phyloP scores from a whole-genome alignment of 2,113 vertebrate species.

The Urocitellus parryii region DNA sequence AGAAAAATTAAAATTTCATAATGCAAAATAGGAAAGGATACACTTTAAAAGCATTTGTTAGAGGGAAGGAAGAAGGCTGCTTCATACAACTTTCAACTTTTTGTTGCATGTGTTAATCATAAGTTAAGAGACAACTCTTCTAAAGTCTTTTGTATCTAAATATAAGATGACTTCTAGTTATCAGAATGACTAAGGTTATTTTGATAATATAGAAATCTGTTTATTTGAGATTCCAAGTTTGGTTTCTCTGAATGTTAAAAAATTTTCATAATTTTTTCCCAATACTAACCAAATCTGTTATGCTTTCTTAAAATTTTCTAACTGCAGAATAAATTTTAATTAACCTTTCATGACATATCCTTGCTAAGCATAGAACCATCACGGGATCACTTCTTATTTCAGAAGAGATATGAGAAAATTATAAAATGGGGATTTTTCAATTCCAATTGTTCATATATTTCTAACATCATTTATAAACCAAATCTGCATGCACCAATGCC shows the following conservation, averaged over 20 bases:
- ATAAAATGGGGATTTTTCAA: background rate
- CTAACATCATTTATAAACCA: background rate
- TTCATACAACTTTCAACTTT: background rate
- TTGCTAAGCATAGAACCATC: background rate
- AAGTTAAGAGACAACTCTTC: background rate
- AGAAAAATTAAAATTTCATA: background rate
- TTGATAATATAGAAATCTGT: background rate
- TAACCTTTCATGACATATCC: background rate
- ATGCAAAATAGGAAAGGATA: background rate
- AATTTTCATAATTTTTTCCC: background rate
- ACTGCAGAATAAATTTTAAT: background rate
- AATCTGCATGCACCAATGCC: background rate
- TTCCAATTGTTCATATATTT: background rate
- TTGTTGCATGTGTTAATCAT: background rate
- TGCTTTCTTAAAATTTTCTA: background rate
- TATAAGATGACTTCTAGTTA: background rate
- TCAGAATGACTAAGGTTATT: background rate
- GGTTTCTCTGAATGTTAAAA: background rate
- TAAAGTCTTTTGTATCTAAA: background rate
- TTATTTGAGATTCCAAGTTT: constrained; percentile 29
- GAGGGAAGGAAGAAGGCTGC: background rate
- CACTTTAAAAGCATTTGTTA: background rate
- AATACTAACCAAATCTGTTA: background rate
- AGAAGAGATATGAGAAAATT: background rate
- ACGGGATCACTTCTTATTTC: background rate